Evolutionary conservation across 1,140 invertebrate genomes (phyloP).

Genomic region (Habropoda laboriosa): DNA sequence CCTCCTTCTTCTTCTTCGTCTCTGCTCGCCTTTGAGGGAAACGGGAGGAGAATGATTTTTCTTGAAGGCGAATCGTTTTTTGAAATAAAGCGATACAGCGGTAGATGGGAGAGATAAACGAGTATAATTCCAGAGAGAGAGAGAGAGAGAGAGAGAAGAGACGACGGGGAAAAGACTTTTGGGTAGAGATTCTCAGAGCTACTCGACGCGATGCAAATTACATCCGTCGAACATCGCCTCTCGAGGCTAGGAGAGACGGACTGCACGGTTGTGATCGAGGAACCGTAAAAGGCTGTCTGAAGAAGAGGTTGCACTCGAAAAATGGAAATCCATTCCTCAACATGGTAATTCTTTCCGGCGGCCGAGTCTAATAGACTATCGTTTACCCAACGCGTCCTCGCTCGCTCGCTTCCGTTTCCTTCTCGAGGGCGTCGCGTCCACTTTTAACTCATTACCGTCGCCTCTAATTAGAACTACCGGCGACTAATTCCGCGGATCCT

Average conservation of each 20-base stretch:
- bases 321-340: constrained; percentile 53
- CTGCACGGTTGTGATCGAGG: not conserved
- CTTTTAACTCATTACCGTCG: constrained; percentile 25
- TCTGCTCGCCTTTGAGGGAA: not conserved
- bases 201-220: constrained; percentile 10
- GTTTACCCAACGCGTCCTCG: constrained; percentile 13
- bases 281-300: not conserved
- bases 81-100: too few species aligned
- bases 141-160: not conserved
- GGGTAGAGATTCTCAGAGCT: not conserved
- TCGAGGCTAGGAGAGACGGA: not conserved
- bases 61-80: too few species aligned
- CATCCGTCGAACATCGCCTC: not conserved
- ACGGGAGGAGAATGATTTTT: not conserved
- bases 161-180: not conserved
- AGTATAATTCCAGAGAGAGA: not conserved
- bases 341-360: constrained; percentile 48
- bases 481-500: constrained; percentile 27
- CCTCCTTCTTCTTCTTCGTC: not conserved
- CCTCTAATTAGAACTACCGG: constrained; percentile 26
- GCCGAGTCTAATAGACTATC: constrained; percentile 30
- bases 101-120: too few species aligned
- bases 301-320: not conserved
- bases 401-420: constrained; percentile 23
- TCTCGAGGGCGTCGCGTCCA: constrained; percentile 4